Percentiles rank a stretch among this genome's conserved stretches.
Evolutionary conservation across 1,140 invertebrate species (phyloP).

Genomic region (Thalassaphorura encarpata): DNA sequence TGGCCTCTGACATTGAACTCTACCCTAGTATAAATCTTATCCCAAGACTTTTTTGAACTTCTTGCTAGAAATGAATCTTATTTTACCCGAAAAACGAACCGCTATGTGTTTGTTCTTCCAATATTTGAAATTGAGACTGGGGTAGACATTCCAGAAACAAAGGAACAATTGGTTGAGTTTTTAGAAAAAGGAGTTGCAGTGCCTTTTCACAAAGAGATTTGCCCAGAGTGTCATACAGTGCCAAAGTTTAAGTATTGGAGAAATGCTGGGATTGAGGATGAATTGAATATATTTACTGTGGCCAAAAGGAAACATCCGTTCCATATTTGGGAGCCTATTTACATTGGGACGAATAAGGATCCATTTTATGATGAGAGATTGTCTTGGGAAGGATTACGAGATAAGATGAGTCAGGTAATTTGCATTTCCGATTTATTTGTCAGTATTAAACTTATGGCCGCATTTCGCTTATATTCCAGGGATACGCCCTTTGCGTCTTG

Average conservation of each 20-base stretch:
- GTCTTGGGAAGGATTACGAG: slow-evolving; percentile 42
- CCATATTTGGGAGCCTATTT: slow-evolving; percentile 77
- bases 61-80: slow-evolving; percentile 55
- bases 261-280: slow-evolving; percentile 16
- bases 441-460: neutral
- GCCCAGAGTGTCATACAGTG: slow-evolving; percentile 76
- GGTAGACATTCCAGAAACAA: slow-evolving; percentile 56
- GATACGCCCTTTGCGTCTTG: slow-evolving; percentile 70
- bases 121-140: slow-evolving; percentile 69
- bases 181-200: slow-evolving; percentile 64
- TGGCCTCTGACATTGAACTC: slow-evolving; percentile 78
- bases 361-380: slow-evolving; percentile 34
- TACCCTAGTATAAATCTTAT: slow-evolving; percentile 61
- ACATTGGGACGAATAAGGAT: slow-evolving; percentile 43
- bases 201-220: slow-evolving; percentile 83
- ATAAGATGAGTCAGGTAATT: slow-evolving; percentile 44
- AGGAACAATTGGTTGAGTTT: slow-evolving; percentile 59
- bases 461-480: neutral
- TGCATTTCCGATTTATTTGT: neutral
- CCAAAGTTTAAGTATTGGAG: slow-evolving; percentile 75
- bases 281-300: slow-evolving; percentile 59
- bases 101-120: slow-evolving; percentile 66
- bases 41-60: slow-evolving; percentile 65
- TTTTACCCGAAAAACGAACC: slow-evolving; percentile 50
- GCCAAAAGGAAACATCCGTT: slow-evolving; percentile 68